These are phyloP conservation scores for Sebastes iracundus DNA, from an alignment of 2,797 vertebrate species.

Conservation along the genomic window DNA sequence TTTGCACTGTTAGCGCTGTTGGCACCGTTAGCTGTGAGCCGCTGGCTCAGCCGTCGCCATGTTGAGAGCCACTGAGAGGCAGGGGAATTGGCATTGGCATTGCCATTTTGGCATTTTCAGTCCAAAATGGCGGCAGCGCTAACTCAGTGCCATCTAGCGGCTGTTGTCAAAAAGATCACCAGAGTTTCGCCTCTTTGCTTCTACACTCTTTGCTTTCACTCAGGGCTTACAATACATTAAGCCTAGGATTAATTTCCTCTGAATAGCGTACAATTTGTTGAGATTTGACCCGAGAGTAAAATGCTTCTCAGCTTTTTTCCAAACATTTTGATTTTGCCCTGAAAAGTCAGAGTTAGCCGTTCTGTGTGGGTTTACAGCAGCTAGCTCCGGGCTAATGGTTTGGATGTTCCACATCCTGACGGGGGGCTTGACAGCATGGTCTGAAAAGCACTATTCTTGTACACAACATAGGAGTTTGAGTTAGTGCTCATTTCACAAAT, in stretches of 20 bases:
- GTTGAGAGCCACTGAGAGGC: too few species aligned
- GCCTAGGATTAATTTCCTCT: not conserved
- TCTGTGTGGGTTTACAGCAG: not conserved
- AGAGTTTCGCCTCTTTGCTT: too few species aligned
- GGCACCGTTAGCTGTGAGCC: too few species aligned
- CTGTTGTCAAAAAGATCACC: too few species aligned
- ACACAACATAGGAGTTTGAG: not conserved
- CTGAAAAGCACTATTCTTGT: not conserved
- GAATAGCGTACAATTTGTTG: not conserved
- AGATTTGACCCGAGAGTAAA: not conserved
- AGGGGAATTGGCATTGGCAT: too few species aligned
- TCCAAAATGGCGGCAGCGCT: too few species aligned
- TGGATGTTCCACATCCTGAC: not conserved
- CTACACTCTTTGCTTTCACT: not conserved
- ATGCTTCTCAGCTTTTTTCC: too few species aligned
- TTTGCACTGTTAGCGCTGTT: too few species aligned
- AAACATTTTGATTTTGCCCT: not conserved
- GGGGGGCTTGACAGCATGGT: not conserved
- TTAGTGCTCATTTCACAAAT: not conserved
- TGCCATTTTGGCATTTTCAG: too few species aligned
- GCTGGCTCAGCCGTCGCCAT: too few species aligned
- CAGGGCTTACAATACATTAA: not conserved
- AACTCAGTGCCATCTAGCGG: rapidly evolving
- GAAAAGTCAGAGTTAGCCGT: not conserved
- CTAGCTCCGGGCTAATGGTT: not conserved